These are phyloP conservation scores for Trachymyrmex cornetzi DNA, from an alignment of 1,140 invertebrate genomes.

Conservation along the genomic window DNA sequence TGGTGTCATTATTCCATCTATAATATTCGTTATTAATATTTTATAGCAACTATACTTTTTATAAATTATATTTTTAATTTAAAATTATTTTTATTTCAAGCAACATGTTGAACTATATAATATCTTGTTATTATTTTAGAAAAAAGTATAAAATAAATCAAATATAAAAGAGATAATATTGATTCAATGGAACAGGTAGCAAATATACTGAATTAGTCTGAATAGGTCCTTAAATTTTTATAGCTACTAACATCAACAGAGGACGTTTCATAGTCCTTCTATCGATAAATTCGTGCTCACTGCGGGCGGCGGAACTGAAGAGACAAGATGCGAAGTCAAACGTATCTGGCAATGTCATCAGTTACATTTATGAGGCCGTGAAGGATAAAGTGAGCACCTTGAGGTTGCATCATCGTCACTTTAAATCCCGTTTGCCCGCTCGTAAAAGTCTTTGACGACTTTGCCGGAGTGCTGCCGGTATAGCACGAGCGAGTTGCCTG, in stretches of 20 bases:
- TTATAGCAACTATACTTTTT: background rate
- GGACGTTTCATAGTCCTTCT: conserved; percentile 66
- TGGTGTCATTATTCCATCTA: background rate
- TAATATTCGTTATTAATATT: conserved; percentile 25
- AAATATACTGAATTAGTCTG: conserved; percentile 60
- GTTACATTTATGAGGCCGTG: conserved; percentile 87
- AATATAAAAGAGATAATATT: conserved; percentile 20
- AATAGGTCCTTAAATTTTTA: conserved; percentile 74
- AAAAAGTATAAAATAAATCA: conserved; percentile 5
- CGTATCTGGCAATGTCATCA: conserved; percentile 86
- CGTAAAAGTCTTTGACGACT: conserved; percentile 87
- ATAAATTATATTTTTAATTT: background rate
- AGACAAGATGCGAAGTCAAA: conserved; percentile 79
- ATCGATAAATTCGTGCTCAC: conserved; percentile 70
- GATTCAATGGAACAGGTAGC: background rate
- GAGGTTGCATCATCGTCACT: conserved; percentile 87
- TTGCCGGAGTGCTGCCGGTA: conserved; percentile 80
- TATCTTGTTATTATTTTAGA: background rate
- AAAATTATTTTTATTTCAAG: conserved; percentile 10
- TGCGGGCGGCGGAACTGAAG: conserved; percentile 65
- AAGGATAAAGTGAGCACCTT: conserved; percentile 87
- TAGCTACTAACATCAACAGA: conserved; percentile 50
- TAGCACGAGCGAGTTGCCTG: conserved; percentile 80
- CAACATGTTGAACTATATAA: background rate
- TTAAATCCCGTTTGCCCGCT: conserved; percentile 87